Percentiles rank a stretch among this genome's conserved stretches.
Evolutionary conservation across 2,797 vertebrate species (phyloP).

Genomic region (Acanthurus tractus): DNA sequence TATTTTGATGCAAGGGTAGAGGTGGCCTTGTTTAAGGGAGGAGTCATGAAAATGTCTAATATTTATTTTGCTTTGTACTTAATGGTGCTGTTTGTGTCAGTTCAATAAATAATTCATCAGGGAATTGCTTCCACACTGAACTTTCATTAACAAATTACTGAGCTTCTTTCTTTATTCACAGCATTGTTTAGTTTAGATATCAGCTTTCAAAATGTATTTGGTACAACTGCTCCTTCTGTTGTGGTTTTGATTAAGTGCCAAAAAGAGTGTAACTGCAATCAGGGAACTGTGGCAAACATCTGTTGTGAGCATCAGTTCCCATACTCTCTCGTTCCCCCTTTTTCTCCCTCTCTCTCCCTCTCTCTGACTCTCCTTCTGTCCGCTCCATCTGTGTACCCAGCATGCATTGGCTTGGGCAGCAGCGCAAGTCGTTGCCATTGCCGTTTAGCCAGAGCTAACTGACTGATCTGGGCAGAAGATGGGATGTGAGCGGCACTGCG

Average conservation of each 20-base stretch:
- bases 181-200: conserved; percentile 61
- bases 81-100: not conserved
- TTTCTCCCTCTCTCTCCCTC: conserved; percentile 42
- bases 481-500: conserved; percentile 61
- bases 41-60: not conserved
- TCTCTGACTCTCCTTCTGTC: conserved; percentile 80
- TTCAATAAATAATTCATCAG: not conserved
- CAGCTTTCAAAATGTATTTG: conserved; percentile 56
- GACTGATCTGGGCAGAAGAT: conserved; percentile 73
- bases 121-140: not conserved
- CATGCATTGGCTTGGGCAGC: conserved; percentile 75
- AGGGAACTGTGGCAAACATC: conserved; percentile 82
- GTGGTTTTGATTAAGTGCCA: conserved; percentile 76
- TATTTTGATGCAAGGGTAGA: not conserved
- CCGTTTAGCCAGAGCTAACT: conserved; percentile 78
- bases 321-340: conserved; percentile 49
- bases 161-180: conserved; percentile 34
- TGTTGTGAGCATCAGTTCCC: conserved; percentile 79
- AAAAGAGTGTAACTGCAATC: conserved; percentile 75
- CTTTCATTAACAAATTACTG: conserved; percentile 5
- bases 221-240: conserved; percentile 68
- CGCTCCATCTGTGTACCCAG: conserved; percentile 84
- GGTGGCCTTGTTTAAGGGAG: no score
- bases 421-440: conserved; percentile 65
- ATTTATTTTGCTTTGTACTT: not conserved